These are phyloP conservation scores for Beaufortia kweichowensis DNA, from an alignment of 2,113 vertebrate species.

Conservation along the genomic window DNA sequence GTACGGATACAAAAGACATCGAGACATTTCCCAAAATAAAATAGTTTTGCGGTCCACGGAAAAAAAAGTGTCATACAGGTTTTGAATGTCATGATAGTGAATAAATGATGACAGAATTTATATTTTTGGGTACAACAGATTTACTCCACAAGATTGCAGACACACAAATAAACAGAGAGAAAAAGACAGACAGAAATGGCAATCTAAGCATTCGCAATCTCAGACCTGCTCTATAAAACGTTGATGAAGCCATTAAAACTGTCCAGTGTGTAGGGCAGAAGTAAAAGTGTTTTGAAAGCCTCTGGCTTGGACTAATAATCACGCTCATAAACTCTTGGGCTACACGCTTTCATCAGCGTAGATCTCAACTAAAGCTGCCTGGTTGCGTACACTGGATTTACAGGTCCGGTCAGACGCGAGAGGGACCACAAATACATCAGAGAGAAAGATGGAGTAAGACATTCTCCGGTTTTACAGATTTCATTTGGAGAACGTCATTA, in stretches of 20 bases:
- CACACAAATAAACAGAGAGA: constrained; percentile 2
- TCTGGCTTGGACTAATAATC: constrained; percentile 32
- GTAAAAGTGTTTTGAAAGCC: constrained; percentile 24
- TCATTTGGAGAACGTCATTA: constrained; percentile 16
- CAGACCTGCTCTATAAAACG: constrained; percentile 20
- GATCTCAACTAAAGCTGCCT: constrained; percentile 9
- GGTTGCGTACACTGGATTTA: constrained; percentile 13
- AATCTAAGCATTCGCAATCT: constrained; percentile 19
- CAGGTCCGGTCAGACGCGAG: background rate
- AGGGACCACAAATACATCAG: constrained; percentile 8
- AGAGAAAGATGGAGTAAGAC: constrained; percentile 8
- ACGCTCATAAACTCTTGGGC: constrained; percentile 5
- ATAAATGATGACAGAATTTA: too few species aligned
- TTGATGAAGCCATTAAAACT: constrained; percentile 19
- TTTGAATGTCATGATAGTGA: too few species aligned
- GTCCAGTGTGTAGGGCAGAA: constrained; percentile 33
- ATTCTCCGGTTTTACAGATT: constrained; percentile 13
- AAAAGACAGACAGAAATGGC: background rate
- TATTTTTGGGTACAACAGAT: background rate
- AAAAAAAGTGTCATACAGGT: too few species aligned
- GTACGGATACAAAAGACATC: too few species aligned
- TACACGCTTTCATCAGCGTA: constrained; percentile 20
- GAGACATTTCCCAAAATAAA: too few species aligned
- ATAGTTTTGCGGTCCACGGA: too few species aligned
- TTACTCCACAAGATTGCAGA: background rate